Percentiles rank a stretch among this genome's conserved stretches.
phyloP scores from a whole-genome alignment of 2,113 vertebrate species.

The Marmota monax region DNA sequence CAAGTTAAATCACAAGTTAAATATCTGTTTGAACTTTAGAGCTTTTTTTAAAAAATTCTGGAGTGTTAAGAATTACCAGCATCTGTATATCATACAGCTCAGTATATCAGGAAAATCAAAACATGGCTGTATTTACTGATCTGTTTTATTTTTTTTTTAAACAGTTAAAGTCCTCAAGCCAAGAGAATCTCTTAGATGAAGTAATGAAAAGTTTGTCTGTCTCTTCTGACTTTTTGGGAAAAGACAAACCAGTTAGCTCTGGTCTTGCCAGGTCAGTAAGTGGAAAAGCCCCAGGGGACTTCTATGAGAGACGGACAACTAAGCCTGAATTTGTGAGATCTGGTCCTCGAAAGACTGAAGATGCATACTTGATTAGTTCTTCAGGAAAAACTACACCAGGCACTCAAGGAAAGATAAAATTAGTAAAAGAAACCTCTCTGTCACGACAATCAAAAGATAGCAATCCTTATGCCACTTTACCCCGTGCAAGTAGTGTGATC shows the following conservation, averaged over 20 bases:
- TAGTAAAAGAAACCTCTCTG: conserved; percentile 88
- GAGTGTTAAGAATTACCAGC: background rate
- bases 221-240: conserved; percentile 90
- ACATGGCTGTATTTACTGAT: background rate
- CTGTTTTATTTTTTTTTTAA: conserved; percentile 51
- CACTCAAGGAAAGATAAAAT: conserved; percentile 89
- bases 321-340: conserved; percentile 87
- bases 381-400: conserved; percentile 86
- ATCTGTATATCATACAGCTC: conserved; percentile 7
- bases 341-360: conserved; percentile 91
- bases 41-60: background rate
- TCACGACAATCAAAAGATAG: conserved; percentile 90
- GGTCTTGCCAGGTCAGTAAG: conserved; percentile 94
- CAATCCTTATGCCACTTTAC: conserved; percentile 92
- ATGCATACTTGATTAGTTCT: conserved; percentile 90
- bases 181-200: conserved; percentile 96
- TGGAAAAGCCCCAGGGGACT: conserved; percentile 86
- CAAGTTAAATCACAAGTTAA: conserved; percentile 47
- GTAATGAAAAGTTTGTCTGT: conserved; percentile 93
- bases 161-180: conserved; percentile 91
- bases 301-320: conserved; percentile 86
- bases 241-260: conserved; percentile 88
- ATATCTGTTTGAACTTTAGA: conserved; percentile 36
- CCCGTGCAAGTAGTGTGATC: conserved; percentile 98
- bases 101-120: background rate